Evolutionary conservation across 2,888 invertebrate species (phyloP).

Genomic region (Reticulitermes lucifugus): DNA sequence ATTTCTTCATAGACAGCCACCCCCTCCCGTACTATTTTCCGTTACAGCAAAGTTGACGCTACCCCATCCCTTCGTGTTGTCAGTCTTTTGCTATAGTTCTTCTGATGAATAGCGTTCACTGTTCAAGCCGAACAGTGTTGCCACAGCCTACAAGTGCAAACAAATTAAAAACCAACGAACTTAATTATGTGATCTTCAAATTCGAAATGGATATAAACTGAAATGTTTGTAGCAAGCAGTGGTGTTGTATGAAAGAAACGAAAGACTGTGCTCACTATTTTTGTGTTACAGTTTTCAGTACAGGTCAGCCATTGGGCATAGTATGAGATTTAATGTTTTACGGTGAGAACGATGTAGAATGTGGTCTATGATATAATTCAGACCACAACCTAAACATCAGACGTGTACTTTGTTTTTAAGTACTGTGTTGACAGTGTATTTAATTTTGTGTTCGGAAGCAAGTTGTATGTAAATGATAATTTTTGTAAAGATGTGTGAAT

Average conservation of each 20-base stretch:
- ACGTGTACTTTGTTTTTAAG: background rate
- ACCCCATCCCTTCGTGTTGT: background rate
- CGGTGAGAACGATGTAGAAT: no score
- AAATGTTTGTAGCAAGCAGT: background rate
- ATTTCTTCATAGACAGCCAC: background rate
- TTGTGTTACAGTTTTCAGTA: background rate
- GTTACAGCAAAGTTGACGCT: background rate
- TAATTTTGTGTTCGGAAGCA: slow-evolving; percentile 6
- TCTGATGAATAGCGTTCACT: background rate
- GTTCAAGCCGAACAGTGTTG: slow-evolving; percentile 18
- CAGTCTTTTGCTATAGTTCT: background rate
- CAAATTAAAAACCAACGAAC: background rate
- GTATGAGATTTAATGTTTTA: no score
- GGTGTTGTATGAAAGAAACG: background rate
- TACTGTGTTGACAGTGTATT: slow-evolving; percentile 26
- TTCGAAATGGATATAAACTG: background rate
- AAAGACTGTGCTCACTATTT: background rate
- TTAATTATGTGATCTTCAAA: slow-evolving; percentile 20
- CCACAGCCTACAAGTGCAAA: background rate
- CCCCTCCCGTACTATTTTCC: background rate
- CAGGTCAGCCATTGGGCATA: background rate
- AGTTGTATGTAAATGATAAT: background rate
- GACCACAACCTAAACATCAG: background rate
- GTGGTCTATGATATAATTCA: no score
- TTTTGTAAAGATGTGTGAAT: background rate